Base-by-base conservation (phyloP, 2,113 vertebrate species). In the Erinaceus europaeus region DNA sequence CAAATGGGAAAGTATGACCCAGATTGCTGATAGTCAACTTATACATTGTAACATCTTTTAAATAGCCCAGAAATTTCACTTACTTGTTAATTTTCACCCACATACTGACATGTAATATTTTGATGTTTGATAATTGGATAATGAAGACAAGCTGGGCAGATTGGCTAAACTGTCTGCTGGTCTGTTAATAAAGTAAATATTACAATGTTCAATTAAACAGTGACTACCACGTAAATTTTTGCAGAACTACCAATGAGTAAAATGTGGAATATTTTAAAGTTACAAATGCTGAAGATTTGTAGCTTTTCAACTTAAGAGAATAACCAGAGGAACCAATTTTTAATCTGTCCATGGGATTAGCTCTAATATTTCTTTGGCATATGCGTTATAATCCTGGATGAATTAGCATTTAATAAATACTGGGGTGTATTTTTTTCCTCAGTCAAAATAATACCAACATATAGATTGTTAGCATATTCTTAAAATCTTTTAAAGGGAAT, bases 351-450 rank as follows among this genome's bases (percentile, higher is more conserved):
- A 71, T 94, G 89, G 90, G 91, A 97, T 96, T 97, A 95, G 89
- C 91, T 97, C 94, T 97, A 96, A 94, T 73, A 92, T 96, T 96
- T 98, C 98, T 99, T 99, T 99, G 98, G 98, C 98, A 97, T 98
- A 97, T 97, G 97, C 46, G 95, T 96, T 97, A 97, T 94, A 97
- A 96, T 93, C 97, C 94, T 93, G 92, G 53, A 96, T 86, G 95
- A 96, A 64, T 82, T 88, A 96, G 86, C 50, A 94, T 94, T 93
- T 94, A 42, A 55, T 91, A 94, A 93, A 85, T 71, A 94, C 44
- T 92, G 65, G 8, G 14, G 75, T 82, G 20, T 78, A 32, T 59
- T 69, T 64, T 76, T 82, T 89, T 94, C 84, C 90, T 97, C 79
- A 89, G 61, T 65, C 86, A 93, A 94, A 85, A 92, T 84, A 95